Conservation (phyloP, 2,888 invertebrate genomes). For the Marronus borbonicus region DNA sequence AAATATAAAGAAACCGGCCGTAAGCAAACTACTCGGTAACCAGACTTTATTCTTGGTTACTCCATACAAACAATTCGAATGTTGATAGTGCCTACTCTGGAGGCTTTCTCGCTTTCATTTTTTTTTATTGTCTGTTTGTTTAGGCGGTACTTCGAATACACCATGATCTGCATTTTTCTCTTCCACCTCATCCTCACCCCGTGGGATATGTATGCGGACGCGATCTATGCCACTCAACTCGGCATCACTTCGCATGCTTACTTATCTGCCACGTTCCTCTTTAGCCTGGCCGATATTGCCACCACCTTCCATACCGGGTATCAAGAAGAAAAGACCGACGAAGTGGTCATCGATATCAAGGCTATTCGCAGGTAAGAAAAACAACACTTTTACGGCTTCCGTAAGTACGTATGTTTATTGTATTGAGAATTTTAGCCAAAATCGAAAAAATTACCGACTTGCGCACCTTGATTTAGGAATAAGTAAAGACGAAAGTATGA, state of each 20-base stretch:
- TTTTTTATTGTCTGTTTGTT: background rate
- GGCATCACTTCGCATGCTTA: background rate
- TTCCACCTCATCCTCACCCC: slow-evolving; percentile 19
- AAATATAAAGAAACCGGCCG: no score
- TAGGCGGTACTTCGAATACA: slow-evolving; percentile 30
- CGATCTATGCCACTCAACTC: slow-evolving; percentile 5
- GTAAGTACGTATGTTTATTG: no score
- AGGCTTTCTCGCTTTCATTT: no score
- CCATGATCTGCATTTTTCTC: slow-evolving; percentile 29
- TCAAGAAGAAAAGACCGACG: slow-evolving; percentile 20
- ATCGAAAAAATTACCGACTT: no score
- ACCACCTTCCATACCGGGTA: slow-evolving; percentile 25
- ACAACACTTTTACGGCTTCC: background rate
- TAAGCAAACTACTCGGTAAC: no score
- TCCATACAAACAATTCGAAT: no score
- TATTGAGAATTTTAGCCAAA: no score
- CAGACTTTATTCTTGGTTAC: no score
- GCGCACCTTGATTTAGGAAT: no score
- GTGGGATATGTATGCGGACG: slow-evolving; percentile 37
- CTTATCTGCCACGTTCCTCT: background rate
- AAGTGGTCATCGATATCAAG: slow-evolving; percentile 22
- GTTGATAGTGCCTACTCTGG: no score
- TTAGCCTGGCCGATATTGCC: background rate
- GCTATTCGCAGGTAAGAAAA: slow-evolving; percentile 12
- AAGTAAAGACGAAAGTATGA: no score